phyloP scores from a whole-genome alignment of 2,797 vertebrate species.

The Propithecus perrieri region DNA sequence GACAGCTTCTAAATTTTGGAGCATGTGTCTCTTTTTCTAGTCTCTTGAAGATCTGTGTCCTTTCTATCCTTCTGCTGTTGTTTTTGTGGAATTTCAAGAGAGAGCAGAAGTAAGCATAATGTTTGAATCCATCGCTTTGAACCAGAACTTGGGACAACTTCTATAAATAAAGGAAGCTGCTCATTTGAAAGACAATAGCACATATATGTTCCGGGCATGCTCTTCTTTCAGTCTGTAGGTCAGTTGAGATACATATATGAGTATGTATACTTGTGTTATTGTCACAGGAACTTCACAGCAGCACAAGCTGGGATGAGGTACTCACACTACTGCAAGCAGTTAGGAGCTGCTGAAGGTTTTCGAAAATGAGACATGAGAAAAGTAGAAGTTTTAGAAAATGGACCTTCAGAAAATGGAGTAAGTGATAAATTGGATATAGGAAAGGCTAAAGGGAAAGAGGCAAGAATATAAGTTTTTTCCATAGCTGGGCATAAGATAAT shows the following conservation, averaged over 20 bases:
- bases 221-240: not conserved
- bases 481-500: conserved; percentile 21
- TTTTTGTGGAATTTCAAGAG: not conserved
- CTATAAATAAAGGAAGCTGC: not conserved
- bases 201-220: too few relatives aligned
- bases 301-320: not conserved
- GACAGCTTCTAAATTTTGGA: not conserved
- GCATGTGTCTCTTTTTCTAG: not conserved
- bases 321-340: not conserved
- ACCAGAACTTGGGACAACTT: not conserved
- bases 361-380: not conserved
- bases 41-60: not conserved
- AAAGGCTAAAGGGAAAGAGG: not conserved
- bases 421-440: conserved; percentile 13
- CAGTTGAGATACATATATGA: not conserved
- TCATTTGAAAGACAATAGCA: not conserved
- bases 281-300: not conserved
- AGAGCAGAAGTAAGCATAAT: not conserved
- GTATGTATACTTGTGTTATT: too few relatives aligned
- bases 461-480: not conserved
- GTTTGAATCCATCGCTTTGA: not conserved
- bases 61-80: not conserved
- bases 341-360: not conserved
- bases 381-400: not conserved
- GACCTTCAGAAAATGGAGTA: conserved; percentile 2